Evolutionary conservation across 64 coral and sea anemone species (phyloP), one percentile per base, ranked within the genome.

Genomic region (Pocillopora damicornis): DNA sequence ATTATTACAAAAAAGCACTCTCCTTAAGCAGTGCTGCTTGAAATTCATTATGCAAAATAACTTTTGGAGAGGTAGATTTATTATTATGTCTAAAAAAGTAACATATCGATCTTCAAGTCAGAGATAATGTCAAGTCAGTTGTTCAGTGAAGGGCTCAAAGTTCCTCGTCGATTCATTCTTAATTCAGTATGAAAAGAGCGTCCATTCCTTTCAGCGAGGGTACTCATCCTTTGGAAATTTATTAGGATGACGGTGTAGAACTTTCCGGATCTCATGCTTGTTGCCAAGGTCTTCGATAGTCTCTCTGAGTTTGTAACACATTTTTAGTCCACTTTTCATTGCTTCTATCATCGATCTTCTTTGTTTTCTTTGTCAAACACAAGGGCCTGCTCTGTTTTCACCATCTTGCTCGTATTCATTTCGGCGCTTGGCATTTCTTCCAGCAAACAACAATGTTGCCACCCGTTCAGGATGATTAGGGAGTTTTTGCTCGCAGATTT

Each of bases 301-400:
- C 30, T 42, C 42, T 82, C 16, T 16, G 14, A 66, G 15, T 42
- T 61, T n/a, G 9, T 16, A 11, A 16, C 25, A 63, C 80, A 82
- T 82, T 34, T 82, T 26, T 22, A 82, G 35, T 38, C 15, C 87
- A 36, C 73, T 11, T 73, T 73, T 68, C 63, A 79, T 79, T 38
- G 58, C 61, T 14, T 23, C 34, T 1, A 73, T 22, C 11, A 10
- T 77, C 4, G 36, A 11, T 80, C 37, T 20, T 89, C 63, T 17
- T 89, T 11, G 62, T 38, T 60, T 63, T 77, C 86, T n/a, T 71
- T 23, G 7, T 26, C 11, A 7, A 71, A 23, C 17, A 89, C 18
- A 8, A 76, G 22, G 23, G 77, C 87, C 56, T 56, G 18, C 13
- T 73, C 15, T 1, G 76, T 59, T 12, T 89, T 89, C 60, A 89